Conservation (phyloP, 2,797 vertebrate species). For the Phalanger gymnotis region DNA sequence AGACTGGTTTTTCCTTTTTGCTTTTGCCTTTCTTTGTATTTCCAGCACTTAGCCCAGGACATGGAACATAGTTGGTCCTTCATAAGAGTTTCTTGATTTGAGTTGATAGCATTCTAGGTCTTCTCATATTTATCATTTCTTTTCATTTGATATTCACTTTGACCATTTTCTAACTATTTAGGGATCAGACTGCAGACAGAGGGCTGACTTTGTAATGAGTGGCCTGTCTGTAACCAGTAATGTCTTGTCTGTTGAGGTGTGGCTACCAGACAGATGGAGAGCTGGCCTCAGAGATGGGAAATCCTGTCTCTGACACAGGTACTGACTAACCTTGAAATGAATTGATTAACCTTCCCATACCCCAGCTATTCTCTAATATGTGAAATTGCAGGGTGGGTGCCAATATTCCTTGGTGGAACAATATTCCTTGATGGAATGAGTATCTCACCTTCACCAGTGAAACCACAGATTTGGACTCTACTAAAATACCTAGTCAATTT, state of each 20-base stretch:
- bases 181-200: neutral
- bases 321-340: too few species aligned
- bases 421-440: neutral
- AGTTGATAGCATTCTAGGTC: neutral
- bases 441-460: neutral
- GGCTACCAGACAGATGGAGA: neutral
- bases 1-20: neutral
- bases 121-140: neutral
- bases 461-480: neutral
- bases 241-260: too few species aligned
- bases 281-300: neutral
- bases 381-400: neutral
- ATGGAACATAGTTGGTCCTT: neutral
- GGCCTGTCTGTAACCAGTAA: neutral
- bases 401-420: too few species aligned
- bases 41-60: neutral
- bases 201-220: neutral
- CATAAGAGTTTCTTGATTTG: neutral
- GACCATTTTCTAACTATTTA: neutral
- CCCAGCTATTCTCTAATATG: neutral
- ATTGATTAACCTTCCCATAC: neutral
- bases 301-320: neutral
- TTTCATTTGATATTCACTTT: neutral
- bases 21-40: neutral
- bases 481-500: neutral